Conservation (phyloP, 2,888 invertebrate species). For the Incurvaria masculella region DNA sequence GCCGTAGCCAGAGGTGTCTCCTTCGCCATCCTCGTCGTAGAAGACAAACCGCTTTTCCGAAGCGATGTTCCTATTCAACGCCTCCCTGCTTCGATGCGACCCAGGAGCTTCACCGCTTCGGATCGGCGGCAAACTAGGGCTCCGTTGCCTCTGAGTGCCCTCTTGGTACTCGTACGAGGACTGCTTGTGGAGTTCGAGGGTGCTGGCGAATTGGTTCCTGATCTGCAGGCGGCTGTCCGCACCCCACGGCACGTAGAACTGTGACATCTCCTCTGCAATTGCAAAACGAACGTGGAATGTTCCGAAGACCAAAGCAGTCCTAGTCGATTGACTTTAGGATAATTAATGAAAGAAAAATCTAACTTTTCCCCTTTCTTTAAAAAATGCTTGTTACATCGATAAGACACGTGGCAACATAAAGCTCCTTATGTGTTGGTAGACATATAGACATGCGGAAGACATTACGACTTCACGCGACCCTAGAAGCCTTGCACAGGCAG, state of each 20-base stretch:
- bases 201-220: constrained; percentile 49
- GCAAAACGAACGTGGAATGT: background rate
- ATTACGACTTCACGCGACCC: too few relatives aligned
- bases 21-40: constrained; percentile 58
- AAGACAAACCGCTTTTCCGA: constrained; percentile 46
- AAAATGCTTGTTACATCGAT: background rate
- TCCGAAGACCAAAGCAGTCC: background rate
- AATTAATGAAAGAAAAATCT: background rate
- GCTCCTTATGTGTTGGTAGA: background rate
- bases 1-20: constrained; percentile 81
- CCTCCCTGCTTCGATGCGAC: constrained; percentile 25
- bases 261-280: constrained; percentile 75
- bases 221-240: constrained; percentile 46
- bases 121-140: constrained; percentile 69
- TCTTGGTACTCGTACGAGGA: constrained; percentile 45
- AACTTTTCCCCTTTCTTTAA: background rate
- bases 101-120: constrained; percentile 36
- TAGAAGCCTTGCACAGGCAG: too few relatives aligned
- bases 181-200: constrained; percentile 42
- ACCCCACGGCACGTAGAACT: constrained; percentile 76
- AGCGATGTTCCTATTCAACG: constrained; percentile 38
- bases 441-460: background rate
- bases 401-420: background rate
- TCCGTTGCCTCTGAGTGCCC: constrained; percentile 47
- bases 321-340: background rate